Base-by-base conservation (phyloP, 92 coral and sea anemone species). In the Montipora capitata region DNA sequence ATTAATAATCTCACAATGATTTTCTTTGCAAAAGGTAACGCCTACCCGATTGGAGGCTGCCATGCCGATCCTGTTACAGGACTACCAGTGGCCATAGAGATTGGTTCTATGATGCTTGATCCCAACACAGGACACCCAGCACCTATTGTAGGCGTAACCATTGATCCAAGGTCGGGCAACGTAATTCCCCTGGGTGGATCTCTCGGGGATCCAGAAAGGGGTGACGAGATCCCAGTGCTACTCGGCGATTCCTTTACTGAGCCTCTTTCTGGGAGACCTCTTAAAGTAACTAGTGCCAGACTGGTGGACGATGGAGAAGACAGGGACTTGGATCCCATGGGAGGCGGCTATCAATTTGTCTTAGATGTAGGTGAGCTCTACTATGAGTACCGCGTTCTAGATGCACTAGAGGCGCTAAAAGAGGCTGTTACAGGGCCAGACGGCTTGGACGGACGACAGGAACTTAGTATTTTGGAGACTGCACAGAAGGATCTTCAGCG, bases 81-180 rank as follows among this genome's bases (percentile, higher is more conserved):
- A 0, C 91, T 97, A 2, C 99, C 99, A 20, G 98, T 97, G 79
- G 96, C 99, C 67, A 97, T 97, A 85, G 99, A 97, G 79, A 87
- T 97, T n/a, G 99, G 99, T n/a, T 84, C 98, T 56, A 94, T 97
- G 98, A 97, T 96, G 99, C 93, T 92, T 38, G 99, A 97, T 80
- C 96, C 98, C 2, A 96, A 90, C 82, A 96, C 98, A 10, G 97
- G 95, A 16, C 96, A 86, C 48, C 98, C 99, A 42, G 99, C 93
- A 27, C 99, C 99, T 27, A 93, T 97, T 74, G 83, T 96, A 4
- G 90, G 86, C 41, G 96, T 97, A 51, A 94, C 99, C 40, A 96
- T 97, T 76, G 98, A 97, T 68, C 96, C 98, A 40, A 72, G 90
- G 67, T 87, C 87, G 51, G 99, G 99, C n/a, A 86, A 88, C 70